Conservation (phyloP, 2,888 invertebrate genomes). For the Venusia cambrica region DNA sequence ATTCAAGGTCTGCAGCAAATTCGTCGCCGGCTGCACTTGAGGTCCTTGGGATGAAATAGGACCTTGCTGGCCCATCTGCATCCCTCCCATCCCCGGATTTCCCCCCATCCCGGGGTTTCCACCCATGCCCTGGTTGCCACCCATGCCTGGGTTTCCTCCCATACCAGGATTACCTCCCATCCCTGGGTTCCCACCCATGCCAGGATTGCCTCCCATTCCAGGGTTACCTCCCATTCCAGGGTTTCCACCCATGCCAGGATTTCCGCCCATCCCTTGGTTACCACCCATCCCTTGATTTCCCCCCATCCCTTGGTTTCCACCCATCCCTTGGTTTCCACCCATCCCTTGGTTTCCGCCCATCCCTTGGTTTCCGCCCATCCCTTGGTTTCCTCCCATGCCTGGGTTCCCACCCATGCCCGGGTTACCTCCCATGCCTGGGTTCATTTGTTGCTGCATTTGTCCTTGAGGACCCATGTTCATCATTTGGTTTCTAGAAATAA, state of each 20-base stretch:
- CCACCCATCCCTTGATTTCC: constrained; percentile 47
- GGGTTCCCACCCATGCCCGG: constrained; percentile 54
- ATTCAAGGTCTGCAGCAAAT: constrained; percentile 88
- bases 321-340: constrained; percentile 57
- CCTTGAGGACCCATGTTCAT: constrained; percentile 81
- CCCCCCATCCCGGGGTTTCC: too few species aligned
- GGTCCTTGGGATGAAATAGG: constrained; percentile 71
- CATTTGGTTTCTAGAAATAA: constrained; percentile 71
- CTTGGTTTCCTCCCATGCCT: constrained; percentile 55
- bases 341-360: constrained; percentile 58
- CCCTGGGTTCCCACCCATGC: constrained; percentile 56
- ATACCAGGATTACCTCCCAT: constrained; percentile 62
- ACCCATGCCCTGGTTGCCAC: constrained; percentile 49
- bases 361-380: constrained; percentile 57
- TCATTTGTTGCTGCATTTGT: constrained; percentile 74
- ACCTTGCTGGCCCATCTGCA: constrained; percentile 69
- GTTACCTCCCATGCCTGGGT: constrained; percentile 62
- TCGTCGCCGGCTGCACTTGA: constrained; percentile 82
- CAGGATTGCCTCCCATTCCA: constrained; percentile 56
- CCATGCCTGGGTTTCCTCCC: constrained; percentile 41
- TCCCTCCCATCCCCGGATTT: constrained; percentile 61
- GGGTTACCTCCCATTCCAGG: constrained; percentile 61
- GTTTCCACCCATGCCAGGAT: constrained; percentile 55
- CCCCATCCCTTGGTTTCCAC: constrained; percentile 53
- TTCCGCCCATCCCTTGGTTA: constrained; percentile 33